Percentiles rank a stretch among this genome's conserved stretches.
Conservation (phyloP, 1,140 invertebrate genomes). For the Anagrus nilaparvatae region DNA sequence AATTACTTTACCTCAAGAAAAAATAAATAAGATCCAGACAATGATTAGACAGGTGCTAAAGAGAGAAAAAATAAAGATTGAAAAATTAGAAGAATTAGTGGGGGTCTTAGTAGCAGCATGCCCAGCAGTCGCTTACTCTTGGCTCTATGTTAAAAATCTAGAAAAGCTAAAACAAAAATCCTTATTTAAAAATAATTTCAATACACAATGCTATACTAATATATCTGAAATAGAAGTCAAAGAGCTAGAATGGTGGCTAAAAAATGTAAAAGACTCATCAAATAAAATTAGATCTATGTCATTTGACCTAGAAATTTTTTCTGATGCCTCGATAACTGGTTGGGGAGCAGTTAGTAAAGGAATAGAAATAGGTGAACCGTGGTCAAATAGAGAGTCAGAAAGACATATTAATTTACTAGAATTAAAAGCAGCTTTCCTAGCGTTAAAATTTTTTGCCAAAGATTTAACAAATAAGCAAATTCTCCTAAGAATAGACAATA, state of each 20-base stretch:
- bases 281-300: not conserved
- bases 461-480: not conserved
- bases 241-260: not conserved
- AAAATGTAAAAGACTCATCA: not conserved
- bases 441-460: not conserved
- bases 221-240: not conserved
- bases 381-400: not conserved
- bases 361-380: not conserved
- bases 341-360: not conserved
- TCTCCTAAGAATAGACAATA: constrained; percentile 20
- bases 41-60: not conserved
- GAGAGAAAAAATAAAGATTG: not conserved
- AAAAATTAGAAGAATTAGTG: not conserved
- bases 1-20: not conserved
- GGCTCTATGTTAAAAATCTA: not conserved
- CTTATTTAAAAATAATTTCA: not conserved
- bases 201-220: not conserved
- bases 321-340: constrained; percentile 1
- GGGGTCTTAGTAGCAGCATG: not conserved
- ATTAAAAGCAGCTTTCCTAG: not conserved
- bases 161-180: not conserved
- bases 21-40: not conserved
- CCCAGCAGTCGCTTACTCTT: not conserved
- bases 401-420: not conserved
- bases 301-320: not conserved